Conservation (phyloP, 2,888 invertebrate genomes). For the Imbricaverruca yamaguchii region DNA sequence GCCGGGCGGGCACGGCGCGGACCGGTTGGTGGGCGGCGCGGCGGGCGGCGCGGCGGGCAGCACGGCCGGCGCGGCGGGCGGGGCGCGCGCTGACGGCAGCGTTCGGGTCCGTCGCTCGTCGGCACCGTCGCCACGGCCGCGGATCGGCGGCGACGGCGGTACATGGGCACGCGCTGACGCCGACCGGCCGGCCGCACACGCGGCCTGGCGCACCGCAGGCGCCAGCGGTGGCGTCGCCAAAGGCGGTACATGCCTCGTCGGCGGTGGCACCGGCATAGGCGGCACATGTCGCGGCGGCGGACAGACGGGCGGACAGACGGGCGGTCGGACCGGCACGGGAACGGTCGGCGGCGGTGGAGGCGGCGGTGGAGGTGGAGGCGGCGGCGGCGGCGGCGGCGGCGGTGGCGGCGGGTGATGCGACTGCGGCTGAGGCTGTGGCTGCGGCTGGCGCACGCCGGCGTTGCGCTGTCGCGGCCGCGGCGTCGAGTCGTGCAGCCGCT, state of each 20-base stretch:
- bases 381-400: neutral
- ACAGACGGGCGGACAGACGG: neutral
- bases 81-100: neutral
- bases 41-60: neutral
- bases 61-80: neutral
- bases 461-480: constrained; percentile 4
- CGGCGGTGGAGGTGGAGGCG: neutral
- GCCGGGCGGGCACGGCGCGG: neutral
- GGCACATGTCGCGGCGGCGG: neutral
- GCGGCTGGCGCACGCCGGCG: neutral
- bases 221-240: too few species aligned
- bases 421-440: neutral
- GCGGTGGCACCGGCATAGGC: too few species aligned
- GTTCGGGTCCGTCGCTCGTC: neutral
- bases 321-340: neutral
- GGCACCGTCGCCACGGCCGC: neutral
- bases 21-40: neutral
- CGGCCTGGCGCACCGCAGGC: too few species aligned
- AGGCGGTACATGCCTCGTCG: too few species aligned
- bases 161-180: neutral
- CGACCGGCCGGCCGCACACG: neutral
- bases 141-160: neutral
- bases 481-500: constrained; percentile 18
- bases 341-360: neutral
- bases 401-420: neutral